phyloP scores from a whole-genome alignment of 2,113 vertebrate genomes.

The Himantopus leucocephalus region DNA sequence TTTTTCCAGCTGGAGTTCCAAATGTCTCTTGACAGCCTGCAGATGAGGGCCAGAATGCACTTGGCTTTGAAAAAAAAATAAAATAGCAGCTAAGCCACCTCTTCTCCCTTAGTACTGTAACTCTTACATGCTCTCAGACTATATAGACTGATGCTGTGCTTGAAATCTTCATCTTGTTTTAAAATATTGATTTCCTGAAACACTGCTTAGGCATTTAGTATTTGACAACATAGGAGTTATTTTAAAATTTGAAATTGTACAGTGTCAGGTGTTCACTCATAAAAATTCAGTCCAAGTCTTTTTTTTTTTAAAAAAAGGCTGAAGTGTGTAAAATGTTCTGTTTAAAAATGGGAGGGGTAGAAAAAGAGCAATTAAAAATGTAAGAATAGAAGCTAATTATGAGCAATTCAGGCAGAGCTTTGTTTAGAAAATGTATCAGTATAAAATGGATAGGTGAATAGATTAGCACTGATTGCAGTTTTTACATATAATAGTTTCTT shows the following conservation, averaged over 20 bases:
- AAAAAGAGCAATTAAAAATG: conserved; percentile 66
- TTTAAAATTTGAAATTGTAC: conserved; percentile 25
- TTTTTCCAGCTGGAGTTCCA: conserved; percentile 44
- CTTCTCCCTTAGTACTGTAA: neutral
- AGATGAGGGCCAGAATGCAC: neutral
- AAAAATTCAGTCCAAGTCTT: conserved; percentile 30
- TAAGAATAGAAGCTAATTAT: conserved; percentile 77
- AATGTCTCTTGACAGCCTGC: neutral
- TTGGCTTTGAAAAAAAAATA: neutral
- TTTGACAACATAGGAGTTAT: conserved; percentile 38
- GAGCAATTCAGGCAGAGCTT: conserved; percentile 68
- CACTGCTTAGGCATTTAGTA: conserved; percentile 11
- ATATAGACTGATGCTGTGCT: neutral
- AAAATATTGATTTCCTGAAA: conserved; percentile 50
- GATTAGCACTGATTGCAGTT: conserved; percentile 74
- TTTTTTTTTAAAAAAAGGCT: neutral
- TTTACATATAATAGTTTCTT: conserved; percentile 72
- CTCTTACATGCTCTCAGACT: neutral
- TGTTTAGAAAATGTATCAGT: conserved; percentile 75
- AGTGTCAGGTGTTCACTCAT: conserved; percentile 44
- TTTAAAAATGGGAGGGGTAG: conserved; percentile 27
- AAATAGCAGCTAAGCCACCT: neutral
- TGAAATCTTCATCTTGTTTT: conserved; percentile 26
- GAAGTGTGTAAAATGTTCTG: conserved; percentile 12
- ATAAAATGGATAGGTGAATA: conserved; percentile 72